Evolutionary conservation across 2,797 vertebrate genomes (phyloP).

Genomic region (Chelmon rostratus): DNA sequence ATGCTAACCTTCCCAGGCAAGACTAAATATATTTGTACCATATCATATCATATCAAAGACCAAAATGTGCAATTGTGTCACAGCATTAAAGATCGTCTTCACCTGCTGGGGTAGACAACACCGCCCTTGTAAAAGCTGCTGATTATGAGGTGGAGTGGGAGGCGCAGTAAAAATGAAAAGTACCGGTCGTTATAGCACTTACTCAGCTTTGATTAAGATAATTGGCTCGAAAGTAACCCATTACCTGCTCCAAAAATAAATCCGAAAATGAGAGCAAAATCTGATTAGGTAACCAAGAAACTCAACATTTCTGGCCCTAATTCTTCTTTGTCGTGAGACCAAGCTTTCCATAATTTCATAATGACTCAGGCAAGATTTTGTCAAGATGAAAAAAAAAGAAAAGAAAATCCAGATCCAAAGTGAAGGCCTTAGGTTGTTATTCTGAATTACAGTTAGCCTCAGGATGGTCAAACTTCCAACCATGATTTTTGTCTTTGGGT

Average conservation of each 20-base stretch:
- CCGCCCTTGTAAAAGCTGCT: slow-evolving; percentile 24
- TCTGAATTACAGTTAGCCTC: slow-evolving; percentile 65
- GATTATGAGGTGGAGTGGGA: slow-evolving; percentile 38
- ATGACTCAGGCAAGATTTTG: slow-evolving; percentile 46
- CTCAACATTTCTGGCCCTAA: slow-evolving; percentile 42
- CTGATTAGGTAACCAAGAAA: slow-evolving; percentile 55
- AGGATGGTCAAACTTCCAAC: slow-evolving; percentile 69
- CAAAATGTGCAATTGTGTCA: neutral
- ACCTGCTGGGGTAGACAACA: slow-evolving; percentile 22
- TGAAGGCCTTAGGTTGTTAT: slow-evolving; percentile 64
- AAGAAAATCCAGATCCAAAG: slow-evolving; percentile 47
- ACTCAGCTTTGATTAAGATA: slow-evolving; percentile 62
- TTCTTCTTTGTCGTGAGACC: slow-evolving; percentile 48
- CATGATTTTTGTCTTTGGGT: slow-evolving; percentile 74
- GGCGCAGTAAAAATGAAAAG: slow-evolving; percentile 57
- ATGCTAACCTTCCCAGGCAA: neutral
- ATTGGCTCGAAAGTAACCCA: slow-evolving; percentile 61
- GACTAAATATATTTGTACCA: neutral
- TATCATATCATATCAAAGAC: neutral
- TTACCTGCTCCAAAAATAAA: slow-evolving; percentile 69
- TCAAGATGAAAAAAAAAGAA: slow-evolving; percentile 42
- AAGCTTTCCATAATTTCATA: slow-evolving; percentile 55
- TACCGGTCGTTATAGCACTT: slow-evolving; percentile 59
- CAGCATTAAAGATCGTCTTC: slow-evolving; percentile 2
- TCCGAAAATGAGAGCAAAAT: slow-evolving; percentile 69